These are phyloP conservation scores for Rhopalosiphum maidis DNA, from an alignment of 1,140 invertebrate species.

Conservation along the genomic window DNA sequence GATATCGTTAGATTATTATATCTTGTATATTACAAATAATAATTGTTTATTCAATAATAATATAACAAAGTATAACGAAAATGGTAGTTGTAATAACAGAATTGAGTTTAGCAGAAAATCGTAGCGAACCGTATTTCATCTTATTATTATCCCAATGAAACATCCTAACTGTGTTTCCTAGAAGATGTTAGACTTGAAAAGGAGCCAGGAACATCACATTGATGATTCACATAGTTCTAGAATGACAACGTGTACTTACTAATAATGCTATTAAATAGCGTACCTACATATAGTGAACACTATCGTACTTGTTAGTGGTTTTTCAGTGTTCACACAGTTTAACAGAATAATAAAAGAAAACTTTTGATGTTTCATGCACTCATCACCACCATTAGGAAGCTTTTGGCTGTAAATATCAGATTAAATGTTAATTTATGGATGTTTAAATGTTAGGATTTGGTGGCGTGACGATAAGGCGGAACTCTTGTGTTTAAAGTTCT, in stretches of 20 bases:
- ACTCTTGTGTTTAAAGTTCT: no score
- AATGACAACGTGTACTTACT: neutral
- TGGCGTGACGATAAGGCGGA: no score
- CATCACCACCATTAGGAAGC: neutral
- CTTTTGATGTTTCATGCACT: neutral
- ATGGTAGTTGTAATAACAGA: neutral
- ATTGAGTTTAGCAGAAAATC: neutral
- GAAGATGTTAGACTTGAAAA: neutral
- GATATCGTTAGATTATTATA: neutral
- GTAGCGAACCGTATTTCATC: neutral
- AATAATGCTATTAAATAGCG: neutral
- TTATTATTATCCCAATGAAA: neutral
- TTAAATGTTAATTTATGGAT: no score
- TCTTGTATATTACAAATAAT: neutral
- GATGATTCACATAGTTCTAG: neutral
- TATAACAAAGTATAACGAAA: neutral
- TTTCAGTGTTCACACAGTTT: neutral
- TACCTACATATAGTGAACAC: neutral
- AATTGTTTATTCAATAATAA: neutral
- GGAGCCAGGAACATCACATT: neutral
- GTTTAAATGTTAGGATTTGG: no score
- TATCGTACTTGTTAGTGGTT: neutral
- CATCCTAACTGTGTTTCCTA: neutral
- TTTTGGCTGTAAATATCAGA: neutral
- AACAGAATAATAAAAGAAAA: neutral